A percentile compares a stretch with the other conserved stretches of the same genome.
phyloP scores from a whole-genome alignment of 2,888 invertebrate genomes.

The Calliopum simillimum region DNA sequence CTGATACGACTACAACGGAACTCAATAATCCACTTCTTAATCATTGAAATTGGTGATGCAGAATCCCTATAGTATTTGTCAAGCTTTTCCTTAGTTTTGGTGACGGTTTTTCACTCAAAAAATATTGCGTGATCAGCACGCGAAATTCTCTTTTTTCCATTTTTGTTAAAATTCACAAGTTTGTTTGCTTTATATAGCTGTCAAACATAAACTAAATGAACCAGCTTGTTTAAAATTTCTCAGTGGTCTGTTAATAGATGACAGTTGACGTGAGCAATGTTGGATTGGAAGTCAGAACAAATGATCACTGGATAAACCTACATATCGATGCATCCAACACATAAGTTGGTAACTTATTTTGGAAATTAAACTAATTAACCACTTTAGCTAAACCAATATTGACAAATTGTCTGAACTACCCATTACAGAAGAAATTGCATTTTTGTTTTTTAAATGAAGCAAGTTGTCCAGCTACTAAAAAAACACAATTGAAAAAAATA shows the following conservation, averaged over 20 bases:
- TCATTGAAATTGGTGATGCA: too few relatives aligned
- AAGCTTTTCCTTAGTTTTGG: too few relatives aligned
- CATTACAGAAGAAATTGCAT: conserved; percentile 11
- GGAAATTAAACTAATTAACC: conserved; percentile 19
- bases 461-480: conserved; percentile 14
- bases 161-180: too few relatives aligned
- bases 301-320: not conserved
- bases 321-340: not conserved
- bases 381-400: conserved; percentile 32
- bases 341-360: not conserved
- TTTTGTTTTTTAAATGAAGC: not conserved
- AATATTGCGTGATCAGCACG: too few relatives aligned
- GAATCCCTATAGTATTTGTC: too few relatives aligned
- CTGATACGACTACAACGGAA: too few relatives aligned
- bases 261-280: not conserved
- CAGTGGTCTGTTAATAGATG: too few relatives aligned
- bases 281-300: not conserved
- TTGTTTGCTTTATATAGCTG: too few relatives aligned
- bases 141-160: too few relatives aligned
- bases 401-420: not conserved
- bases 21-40: too few relatives aligned
- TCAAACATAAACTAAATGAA: not conserved
- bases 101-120: too few relatives aligned
- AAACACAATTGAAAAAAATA: not conserved
- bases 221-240: too few relatives aligned